Evolutionary conservation across 2,797 vertebrate genomes (phyloP).

Genomic region (Toxotes lorentzi): DNA sequence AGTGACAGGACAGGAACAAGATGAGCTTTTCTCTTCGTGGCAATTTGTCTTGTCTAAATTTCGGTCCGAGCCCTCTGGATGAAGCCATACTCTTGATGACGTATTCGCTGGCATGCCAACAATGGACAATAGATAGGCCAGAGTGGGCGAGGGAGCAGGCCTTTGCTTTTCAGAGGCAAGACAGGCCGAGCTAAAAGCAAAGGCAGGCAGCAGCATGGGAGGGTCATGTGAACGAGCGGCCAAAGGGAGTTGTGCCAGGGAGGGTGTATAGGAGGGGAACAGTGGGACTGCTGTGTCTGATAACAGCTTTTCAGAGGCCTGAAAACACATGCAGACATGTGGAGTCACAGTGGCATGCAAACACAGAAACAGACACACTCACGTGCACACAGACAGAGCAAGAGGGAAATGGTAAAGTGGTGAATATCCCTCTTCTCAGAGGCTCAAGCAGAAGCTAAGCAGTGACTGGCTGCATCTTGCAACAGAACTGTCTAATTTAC

Average conservation of each 20-base stretch:
- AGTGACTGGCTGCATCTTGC: fast-evolving
- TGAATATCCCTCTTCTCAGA: neutral
- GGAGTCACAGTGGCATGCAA: constrained; percentile 50
- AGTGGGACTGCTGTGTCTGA: constrained; percentile 78
- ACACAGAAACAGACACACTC: constrained; percentile 45
- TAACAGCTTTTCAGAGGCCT: constrained; percentile 74
- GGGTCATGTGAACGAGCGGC: constrained; percentile 77
- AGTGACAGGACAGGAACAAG: constrained; percentile 6
- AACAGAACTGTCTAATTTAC: neutral
- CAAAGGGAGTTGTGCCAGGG: constrained; percentile 70
- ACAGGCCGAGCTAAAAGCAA: constrained; percentile 66
- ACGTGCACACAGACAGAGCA: constrained; percentile 19
- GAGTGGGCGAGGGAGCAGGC: constrained; percentile 67
- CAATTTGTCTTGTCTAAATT: constrained; percentile 49
- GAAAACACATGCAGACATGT: constrained; percentile 56
- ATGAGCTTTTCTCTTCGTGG: constrained; percentile 30
- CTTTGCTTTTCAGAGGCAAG: constrained; percentile 69
- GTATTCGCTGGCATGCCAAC: constrained; percentile 53
- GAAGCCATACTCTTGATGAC: constrained; percentile 33
- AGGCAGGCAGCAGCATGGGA: constrained; percentile 66
- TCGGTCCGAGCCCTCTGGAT: constrained; percentile 15
- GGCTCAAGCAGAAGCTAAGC: constrained; percentile 1
- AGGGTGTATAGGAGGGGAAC: constrained; percentile 72
- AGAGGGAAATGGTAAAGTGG: constrained; percentile 24
- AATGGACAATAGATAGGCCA: constrained; percentile 74